Base-by-base conservation (phyloP, 2,888 invertebrate genomes). In the Nemurella pictetii region DNA sequence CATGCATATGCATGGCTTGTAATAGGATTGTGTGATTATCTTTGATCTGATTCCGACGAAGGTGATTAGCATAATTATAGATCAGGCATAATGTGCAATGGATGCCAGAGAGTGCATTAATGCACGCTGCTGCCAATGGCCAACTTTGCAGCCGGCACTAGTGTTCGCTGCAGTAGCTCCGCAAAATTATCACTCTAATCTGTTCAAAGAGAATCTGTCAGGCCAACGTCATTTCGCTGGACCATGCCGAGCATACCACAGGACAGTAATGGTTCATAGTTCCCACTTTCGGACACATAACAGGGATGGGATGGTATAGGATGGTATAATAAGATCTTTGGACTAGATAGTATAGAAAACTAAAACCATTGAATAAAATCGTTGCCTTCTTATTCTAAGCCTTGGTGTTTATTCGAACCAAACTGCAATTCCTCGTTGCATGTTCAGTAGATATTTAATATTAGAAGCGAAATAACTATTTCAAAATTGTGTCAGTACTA, bases 41-140 rank as follows among this genome's bases (percentile, higher is more conserved):
- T 75, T 28, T 75, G 75, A 75, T 75, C 75, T 75, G 75, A 75
- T 75, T 75, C 75, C 75, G 26, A 75, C 28, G 75, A 75, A 75
- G 75, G 55, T 20, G 55, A 55, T 55, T 55, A 55, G 55, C 55
- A 55, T 55, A 55, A 55, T 55, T 55, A 2, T 55, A 55, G 55
- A 55, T 55, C 55, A 55, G 20, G 55, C 20, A 55, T 15, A 55
- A 20, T 55, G 55, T 55, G 20, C 20, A 55, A 55, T 55, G 20
- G n/a, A n/a, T 55, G 55, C 55, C 35, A 35, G 55, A 55, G 55
- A 55, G 55, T 55, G 55, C 55, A 55, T 55, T 55, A 55, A 3
- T 55, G 55, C 15, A 55, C 20, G 55, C 55, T 55, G 9, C 55
- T 55, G 55, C 9, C 55, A 20, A 55, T 55, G 20, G 2, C 20